Base-by-base conservation (phyloP, 23 tunicate genomes). In the Styela plicata region DNA sequence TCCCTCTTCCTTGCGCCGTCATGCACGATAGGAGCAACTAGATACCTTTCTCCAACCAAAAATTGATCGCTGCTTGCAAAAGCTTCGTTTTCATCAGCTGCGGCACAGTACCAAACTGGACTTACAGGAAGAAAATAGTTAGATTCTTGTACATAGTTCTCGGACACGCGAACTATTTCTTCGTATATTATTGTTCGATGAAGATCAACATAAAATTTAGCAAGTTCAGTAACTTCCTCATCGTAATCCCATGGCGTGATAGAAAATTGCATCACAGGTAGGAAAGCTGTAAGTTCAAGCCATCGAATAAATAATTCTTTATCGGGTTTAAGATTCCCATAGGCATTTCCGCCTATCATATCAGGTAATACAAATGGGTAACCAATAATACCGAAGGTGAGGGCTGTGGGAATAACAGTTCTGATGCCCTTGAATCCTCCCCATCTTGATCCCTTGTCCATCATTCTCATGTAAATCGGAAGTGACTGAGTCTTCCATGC, bases 311-410 rank as follows among this genome's bases (percentile, higher is more conserved):
- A 91, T 31, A 91, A 83, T 79, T 91, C 97, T n/a, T 82, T 61
- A 19, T 87, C 88, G 27, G 94, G 89, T 64, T 61, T 84, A 26
- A 0, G 25, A 33, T 28, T 24, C 19, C 64, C 90, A 68, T 87
- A 84, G 31, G 87, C 89, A 69, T 92, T 92, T 3, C 97, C 97
- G 18, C 97, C 97, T 3, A 92, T 89, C 97, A 92, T 92, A 81
- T 92, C 97, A 7, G 97, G 97, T 36, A 92, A 26, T 31, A 92
- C 83, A 36, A 64, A 92, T 2, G 88, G 89, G 69, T 92, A 92
- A 24, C 97, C 97, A 20, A 92, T 66, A 3, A 84, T 75, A 21
- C 93, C 79, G 30, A 89, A 87, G 1, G 89, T 85, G 13, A 92
- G 85, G 44, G 84, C 92, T 25, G 91, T 85, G 5, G 97, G 92